Conservation (phyloP, 1,140 invertebrate genomes). For the Calliopsis andreniformis region DNA sequence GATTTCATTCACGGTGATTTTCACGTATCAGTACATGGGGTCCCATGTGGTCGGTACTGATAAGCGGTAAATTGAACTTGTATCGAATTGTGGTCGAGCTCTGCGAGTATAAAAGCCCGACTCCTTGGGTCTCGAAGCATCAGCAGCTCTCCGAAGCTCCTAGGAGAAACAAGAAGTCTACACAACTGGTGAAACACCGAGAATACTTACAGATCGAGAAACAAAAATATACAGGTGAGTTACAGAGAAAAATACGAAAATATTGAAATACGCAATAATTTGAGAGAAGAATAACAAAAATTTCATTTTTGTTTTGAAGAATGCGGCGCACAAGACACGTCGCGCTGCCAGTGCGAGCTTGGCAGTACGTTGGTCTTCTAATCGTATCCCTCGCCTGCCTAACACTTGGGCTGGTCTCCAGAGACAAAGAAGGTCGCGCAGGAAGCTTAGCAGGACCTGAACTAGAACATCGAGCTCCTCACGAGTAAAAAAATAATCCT, state of each 20-base stretch:
- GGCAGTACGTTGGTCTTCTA: slow-evolving; percentile 76
- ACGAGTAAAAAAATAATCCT: slow-evolving; percentile 63
- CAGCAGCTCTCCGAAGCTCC: slow-evolving; percentile 63
- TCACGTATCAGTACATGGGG: slow-evolving; percentile 59
- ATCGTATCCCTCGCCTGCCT: slow-evolving; percentile 76
- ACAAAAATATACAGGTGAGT: neutral
- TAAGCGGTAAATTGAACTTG: slow-evolving; percentile 77
- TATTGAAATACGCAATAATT: neutral
- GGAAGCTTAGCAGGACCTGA: slow-evolving; percentile 76
- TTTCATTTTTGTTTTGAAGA: neutral
- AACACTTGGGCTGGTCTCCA: slow-evolving; percentile 73
- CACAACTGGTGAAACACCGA: neutral
- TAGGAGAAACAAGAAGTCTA: slow-evolving; percentile 30
- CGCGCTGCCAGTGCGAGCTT: slow-evolving; percentile 74
- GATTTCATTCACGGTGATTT: slow-evolving; percentile 61
- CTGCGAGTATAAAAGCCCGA: slow-evolving; percentile 71
- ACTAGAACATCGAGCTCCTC: slow-evolving; percentile 73
- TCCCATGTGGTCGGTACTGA: slow-evolving; percentile 78
- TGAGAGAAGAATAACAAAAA: neutral
- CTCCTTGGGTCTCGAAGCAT: slow-evolving; percentile 42
- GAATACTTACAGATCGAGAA: too few species aligned
- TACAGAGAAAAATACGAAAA: neutral
- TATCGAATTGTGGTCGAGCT: slow-evolving; percentile 72
- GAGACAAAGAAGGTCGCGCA: slow-evolving; percentile 75
- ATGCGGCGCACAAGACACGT: slow-evolving; percentile 76